Conservation (phyloP, 2,113 vertebrate species). For the Ophthalmolycus amberensis region DNA sequence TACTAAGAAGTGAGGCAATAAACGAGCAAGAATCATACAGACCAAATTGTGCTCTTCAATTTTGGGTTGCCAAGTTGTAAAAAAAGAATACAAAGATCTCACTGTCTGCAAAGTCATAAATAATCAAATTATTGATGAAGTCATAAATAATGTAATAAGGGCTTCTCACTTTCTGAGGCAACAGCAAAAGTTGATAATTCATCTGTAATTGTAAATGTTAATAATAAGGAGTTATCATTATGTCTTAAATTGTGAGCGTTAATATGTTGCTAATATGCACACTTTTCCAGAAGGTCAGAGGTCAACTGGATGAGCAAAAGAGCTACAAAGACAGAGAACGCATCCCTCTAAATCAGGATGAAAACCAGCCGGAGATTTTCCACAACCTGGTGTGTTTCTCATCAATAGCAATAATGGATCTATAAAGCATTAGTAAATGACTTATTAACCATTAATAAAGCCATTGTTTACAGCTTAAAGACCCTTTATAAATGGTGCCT, state of each 20-base stretch:
- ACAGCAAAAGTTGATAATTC: neutral
- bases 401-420: neutral
- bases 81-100: neutral
- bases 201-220: neutral
- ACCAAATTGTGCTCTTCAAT: neutral
- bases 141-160: neutral
- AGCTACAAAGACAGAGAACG: neutral
- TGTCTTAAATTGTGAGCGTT: neutral
- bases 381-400: neutral
- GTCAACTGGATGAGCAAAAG: neutral
- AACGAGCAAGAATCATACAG: neutral
- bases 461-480: neutral
- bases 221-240: neutral
- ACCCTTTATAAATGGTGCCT: neutral
- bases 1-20: neutral
- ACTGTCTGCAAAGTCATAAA: neutral
- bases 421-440: neutral
- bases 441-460: neutral
- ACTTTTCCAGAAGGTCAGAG: neutral
- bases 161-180: neutral
- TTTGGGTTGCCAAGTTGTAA: neutral
- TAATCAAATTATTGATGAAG: neutral
- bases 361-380: neutral
- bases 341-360: neutral
- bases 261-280: neutral